phyloP scores from a whole-genome alignment of 2,113 vertebrate genomes.

The Nycticebus coucang region DNA sequence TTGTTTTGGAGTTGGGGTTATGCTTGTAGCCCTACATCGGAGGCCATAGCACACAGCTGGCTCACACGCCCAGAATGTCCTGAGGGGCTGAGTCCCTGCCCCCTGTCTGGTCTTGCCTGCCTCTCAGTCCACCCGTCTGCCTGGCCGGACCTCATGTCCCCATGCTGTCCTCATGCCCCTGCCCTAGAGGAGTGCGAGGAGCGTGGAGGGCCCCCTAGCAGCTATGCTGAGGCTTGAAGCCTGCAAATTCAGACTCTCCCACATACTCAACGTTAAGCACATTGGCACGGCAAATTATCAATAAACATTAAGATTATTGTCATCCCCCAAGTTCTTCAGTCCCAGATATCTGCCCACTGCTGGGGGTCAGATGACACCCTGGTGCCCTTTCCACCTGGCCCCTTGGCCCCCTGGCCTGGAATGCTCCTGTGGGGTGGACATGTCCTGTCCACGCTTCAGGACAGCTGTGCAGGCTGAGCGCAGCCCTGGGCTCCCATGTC shows the following conservation, averaged over 20 bases:
- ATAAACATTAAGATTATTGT: neutral
- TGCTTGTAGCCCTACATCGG: neutral
- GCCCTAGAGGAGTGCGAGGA: neutral
- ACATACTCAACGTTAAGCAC: neutral
- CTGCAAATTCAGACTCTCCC: neutral
- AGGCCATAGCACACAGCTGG: neutral
- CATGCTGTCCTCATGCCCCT: neutral
- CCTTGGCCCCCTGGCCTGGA: no score
- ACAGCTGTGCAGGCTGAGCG: neutral
- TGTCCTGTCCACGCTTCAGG: neutral
- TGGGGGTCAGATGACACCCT: neutral
- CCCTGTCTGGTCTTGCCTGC: no score
- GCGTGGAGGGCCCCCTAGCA: no score
- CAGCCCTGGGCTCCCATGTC: neutral
- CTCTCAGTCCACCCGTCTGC: no score
- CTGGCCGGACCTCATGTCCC: neutral
- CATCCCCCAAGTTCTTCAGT: neutral
- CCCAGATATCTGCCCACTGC: neutral
- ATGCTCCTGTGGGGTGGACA: neutral
- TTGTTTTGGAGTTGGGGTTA: no score
- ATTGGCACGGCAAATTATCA: neutral
- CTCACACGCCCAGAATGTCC: neutral
- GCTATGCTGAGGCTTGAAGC: neutral
- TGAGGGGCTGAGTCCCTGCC: neutral
- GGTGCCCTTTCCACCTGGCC: neutral